Conservation (phyloP, 2,113 vertebrate species). For the Chaetops frenatus region DNA sequence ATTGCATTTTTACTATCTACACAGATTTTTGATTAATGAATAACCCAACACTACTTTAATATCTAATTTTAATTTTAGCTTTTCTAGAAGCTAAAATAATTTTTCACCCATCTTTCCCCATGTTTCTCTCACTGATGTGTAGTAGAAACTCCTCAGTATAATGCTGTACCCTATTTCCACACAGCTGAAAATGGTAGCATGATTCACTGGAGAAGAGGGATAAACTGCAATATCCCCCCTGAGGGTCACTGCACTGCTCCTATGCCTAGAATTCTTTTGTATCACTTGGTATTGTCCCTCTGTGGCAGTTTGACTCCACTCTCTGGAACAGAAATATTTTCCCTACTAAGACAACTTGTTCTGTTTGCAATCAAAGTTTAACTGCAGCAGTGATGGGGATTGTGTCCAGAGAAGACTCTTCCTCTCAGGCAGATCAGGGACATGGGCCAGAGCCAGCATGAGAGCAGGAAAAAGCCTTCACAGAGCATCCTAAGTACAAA, state of each 20-base stretch:
- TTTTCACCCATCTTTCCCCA: neutral
- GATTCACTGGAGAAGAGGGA: neutral
- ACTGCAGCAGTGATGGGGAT: neutral
- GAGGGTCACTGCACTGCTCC: neutral
- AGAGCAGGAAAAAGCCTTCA: neutral
- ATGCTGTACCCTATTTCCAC: neutral
- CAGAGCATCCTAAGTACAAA: neutral
- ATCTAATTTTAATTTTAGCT: neutral
- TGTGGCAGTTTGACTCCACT: neutral
- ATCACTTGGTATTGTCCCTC: neutral
- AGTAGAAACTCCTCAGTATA: neutral
- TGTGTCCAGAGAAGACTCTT: neutral
- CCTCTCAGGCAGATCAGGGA: neutral
- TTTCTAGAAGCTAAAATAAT: neutral
- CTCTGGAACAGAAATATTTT: neutral
- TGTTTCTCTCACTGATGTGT: neutral
- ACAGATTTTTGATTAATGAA: neutral
- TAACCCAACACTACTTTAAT: neutral
- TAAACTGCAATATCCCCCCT: neutral
- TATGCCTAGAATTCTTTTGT: neutral
- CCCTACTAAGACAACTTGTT: neutral
- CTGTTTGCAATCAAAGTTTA: neutral
- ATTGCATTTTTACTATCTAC: neutral
- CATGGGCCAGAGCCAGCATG: neutral
- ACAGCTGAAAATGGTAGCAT: neutral